These are phyloP conservation scores for Drosophila nigromelanica DNA, from an alignment of 1,140 invertebrate species.

Conservation along the genomic window DNA sequence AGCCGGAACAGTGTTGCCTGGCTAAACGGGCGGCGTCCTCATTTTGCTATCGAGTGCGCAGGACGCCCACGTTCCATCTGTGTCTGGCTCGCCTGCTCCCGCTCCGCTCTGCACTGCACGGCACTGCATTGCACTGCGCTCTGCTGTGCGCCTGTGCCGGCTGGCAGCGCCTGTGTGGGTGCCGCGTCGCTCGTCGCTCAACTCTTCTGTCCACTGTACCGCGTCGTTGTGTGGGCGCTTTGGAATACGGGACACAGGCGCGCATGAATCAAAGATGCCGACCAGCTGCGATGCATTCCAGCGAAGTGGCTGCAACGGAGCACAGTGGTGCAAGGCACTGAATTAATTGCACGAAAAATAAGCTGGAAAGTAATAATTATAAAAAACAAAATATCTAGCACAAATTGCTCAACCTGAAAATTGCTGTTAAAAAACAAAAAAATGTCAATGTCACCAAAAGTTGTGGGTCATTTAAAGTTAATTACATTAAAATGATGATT, in stretches of 20 bases:
- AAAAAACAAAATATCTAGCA: too few species aligned
- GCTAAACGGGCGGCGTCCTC: not conserved
- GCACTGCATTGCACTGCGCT: not conserved
- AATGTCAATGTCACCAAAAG: not conserved
- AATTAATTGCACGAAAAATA: not conserved
- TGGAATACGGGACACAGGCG: slow-evolving; percentile 63
- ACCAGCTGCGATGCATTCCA: slow-evolving; percentile 29
- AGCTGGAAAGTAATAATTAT: not conserved
- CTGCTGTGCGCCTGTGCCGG: slow-evolving; percentile 59
- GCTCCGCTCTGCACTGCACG: not conserved
- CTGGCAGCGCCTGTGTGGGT: slow-evolving; percentile 69
- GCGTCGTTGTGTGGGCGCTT: slow-evolving; percentile 54
- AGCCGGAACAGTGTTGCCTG: slow-evolving; percentile 33
- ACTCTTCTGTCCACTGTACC: slow-evolving; percentile 3
- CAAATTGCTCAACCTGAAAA: not conserved
- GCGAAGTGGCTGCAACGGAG: slow-evolving; percentile 33
- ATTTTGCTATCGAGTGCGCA: slow-evolving; percentile 25
- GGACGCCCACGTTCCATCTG: slow-evolving; percentile 26
- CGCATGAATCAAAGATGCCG: slow-evolving; percentile 43
- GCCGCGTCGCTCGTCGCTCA: slow-evolving; percentile 8
- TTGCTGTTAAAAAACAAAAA: not conserved
- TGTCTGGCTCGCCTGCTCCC: not conserved
- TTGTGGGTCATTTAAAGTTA: not conserved
- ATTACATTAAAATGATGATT: not conserved
- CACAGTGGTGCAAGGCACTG: slow-evolving; percentile 25